Percentiles rank a stretch among this genome's conserved stretches.
phyloP scores from a whole-genome alignment of 2,888 invertebrate genomes.

The Drosophila trichaetosa region DNA sequence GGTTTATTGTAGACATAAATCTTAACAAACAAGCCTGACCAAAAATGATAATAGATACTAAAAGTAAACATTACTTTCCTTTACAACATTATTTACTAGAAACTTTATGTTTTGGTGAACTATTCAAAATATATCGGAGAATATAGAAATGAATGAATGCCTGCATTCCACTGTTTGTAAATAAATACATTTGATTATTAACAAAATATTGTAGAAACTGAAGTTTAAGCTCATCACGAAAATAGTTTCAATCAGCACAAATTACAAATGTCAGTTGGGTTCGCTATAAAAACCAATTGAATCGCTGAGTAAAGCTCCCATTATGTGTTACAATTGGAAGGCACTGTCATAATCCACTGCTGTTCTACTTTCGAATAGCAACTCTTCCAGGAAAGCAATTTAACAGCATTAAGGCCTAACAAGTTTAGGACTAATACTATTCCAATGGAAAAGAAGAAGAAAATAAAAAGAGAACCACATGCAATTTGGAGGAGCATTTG shows the following conservation, averaged over 20 bases:
- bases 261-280: neutral
- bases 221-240: neutral
- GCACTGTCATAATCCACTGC: conserved; percentile 32
- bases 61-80: neutral
- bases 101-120: neutral
- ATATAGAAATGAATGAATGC: neutral
- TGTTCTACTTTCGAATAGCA: conserved; percentile 35
- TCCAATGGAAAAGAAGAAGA: conserved; percentile 2
- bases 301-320: conserved; percentile 2
- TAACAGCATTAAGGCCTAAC: conserved; percentile 39
- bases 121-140: neutral
- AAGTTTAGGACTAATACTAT: conserved; percentile 26
- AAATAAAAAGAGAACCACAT: neutral
- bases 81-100: no score
- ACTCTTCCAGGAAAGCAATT: conserved; percentile 45
- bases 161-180: neutral
- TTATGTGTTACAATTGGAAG: conserved; percentile 15
- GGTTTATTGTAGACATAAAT: neutral
- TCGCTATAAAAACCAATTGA: neutral
- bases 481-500: conserved; percentile 29
- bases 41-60: neutral
- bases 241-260: neutral
- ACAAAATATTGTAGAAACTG: neutral
- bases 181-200: neutral
- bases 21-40: neutral